Evolutionary conservation across 2,797 vertebrate genomes (phyloP).

Genomic region (Clarias pachynema): DNA sequence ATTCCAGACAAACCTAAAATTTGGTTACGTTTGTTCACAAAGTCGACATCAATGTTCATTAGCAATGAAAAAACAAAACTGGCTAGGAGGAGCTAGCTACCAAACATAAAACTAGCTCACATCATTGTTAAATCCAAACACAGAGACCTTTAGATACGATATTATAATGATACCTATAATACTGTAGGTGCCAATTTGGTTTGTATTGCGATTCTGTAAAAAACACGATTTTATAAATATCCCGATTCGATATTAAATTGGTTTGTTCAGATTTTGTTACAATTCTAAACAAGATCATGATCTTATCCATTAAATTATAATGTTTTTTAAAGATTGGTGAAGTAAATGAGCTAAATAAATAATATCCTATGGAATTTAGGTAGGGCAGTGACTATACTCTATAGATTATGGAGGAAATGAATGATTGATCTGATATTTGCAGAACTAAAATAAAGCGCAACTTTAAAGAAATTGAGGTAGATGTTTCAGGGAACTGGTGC

Average conservation of each 20-base stretch:
- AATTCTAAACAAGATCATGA: no score
- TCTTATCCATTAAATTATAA: no score
- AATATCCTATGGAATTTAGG: neutral
- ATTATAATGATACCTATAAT: no score
- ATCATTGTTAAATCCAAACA: no score
- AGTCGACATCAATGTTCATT: neutral
- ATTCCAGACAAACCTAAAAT: neutral
- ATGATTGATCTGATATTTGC: neutral
- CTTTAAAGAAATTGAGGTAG: neutral
- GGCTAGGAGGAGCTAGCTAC: neutral
- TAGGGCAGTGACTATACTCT: neutral
- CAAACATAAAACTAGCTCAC: neutral
- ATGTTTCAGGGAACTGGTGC: neutral
- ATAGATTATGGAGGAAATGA: neutral
- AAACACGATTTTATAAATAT: no score
- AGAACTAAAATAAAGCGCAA: neutral
- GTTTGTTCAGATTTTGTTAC: no score
- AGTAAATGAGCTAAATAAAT: neutral
- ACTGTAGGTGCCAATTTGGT: no score
- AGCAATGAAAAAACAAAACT: neutral
- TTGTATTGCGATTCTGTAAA: no score
- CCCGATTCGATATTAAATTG: no score
- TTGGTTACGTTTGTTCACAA: neutral
- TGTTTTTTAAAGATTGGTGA: neutral
- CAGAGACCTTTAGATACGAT: no score